phyloP scores from a whole-genome alignment of 2,888 invertebrate genomes.

The Isoperla grammatica region DNA sequence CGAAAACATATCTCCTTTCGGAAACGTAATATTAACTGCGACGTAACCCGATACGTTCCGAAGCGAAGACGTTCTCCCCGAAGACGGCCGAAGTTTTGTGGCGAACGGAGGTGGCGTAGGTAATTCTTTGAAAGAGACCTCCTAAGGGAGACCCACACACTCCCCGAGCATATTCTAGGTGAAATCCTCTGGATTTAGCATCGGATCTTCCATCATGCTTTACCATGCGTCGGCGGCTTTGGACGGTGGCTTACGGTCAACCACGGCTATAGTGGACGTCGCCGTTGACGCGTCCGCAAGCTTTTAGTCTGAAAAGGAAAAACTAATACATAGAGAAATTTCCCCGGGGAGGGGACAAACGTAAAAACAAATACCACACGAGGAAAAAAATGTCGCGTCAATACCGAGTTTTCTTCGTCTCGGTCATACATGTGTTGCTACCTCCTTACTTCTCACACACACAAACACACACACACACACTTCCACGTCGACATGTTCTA shows the following conservation, averaged over 20 bases:
- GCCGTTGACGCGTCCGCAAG: background rate
- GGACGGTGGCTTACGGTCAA: background rate
- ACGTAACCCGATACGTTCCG: no score
- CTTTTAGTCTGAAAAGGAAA: constrained; percentile 18
- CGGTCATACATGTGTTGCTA: constrained; percentile 2
- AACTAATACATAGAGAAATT: constrained; percentile 28
- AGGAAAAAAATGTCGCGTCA: background rate
- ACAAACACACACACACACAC: background rate
- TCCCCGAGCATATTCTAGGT: background rate
- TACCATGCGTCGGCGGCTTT: background rate
- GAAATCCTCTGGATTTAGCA: background rate
- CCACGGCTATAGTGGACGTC: background rate
- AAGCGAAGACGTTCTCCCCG: background rate
- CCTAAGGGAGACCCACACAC: background rate
- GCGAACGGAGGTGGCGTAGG: background rate
- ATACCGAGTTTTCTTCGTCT: background rate
- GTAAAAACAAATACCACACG: constrained; percentile 10
- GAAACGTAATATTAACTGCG: no score
- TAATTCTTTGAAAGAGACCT: background rate
- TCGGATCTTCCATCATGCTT: constrained; percentile 1
- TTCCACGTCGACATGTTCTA: background rate
- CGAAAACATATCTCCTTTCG: background rate
- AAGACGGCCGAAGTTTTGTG: background rate
- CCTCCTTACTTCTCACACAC: background rate
- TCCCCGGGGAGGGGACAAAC: constrained; percentile 23